A percentile compares a stretch with the other conserved stretches of the same genome.
Evolutionary conservation across 2,113 vertebrate species (phyloP).

Genomic region (Uropsilus gracilis): DNA sequence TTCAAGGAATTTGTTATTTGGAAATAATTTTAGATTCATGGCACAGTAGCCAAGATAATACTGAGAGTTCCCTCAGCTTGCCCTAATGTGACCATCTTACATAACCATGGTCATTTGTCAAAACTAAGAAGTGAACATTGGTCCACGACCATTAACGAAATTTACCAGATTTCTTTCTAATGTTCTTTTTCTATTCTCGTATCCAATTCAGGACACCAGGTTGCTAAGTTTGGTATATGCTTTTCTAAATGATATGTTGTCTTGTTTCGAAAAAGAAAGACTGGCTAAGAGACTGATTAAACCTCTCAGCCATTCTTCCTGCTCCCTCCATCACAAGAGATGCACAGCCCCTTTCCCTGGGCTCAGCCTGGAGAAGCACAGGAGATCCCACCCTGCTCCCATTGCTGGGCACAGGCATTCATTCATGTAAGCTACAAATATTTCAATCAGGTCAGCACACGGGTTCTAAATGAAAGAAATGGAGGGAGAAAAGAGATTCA

Average conservation of each 20-base stretch:
- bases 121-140: not conserved
- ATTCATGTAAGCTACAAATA: conserved; percentile 43
- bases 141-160: not conserved
- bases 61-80: not conserved
- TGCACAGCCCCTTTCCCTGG: not conserved
- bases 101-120: not conserved
- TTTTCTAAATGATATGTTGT: conserved; percentile 11
- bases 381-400: not conserved
- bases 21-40: conserved; percentile 35
- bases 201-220: not conserved
- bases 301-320: not conserved
- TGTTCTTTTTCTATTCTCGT: not conserved
- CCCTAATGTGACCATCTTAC: not conserved
- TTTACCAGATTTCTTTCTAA: not conserved
- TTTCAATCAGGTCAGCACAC: conserved; percentile 41
- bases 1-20: conserved; percentile 36
- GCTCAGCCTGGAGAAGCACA: not conserved
- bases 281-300: not conserved
- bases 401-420: not conserved
- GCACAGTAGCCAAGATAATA: conserved; percentile 22
- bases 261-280: conserved; percentile 36
- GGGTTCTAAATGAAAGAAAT: conserved; percentile 63
- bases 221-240: not conserved
- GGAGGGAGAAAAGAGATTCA: conserved; percentile 16
- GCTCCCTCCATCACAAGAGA: not conserved